Base-by-base conservation (phyloP, 2,797 vertebrate species). In the Neoniphon sammara region DNA sequence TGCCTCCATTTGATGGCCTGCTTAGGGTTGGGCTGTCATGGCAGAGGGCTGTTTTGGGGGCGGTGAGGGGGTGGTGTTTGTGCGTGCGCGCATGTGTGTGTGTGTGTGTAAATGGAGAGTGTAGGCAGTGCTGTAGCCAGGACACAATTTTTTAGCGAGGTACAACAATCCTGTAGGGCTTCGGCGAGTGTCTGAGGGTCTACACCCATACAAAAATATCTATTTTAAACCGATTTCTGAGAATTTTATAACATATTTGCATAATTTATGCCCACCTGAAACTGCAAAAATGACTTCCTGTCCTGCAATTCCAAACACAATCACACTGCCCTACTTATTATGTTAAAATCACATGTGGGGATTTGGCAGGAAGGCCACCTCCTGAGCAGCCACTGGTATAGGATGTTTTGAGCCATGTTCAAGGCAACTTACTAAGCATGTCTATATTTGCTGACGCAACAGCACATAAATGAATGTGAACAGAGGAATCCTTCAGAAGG, bases 201-300 rank as follows among this genome's bases (percentile, higher is more conserved):
- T 27, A 8, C 54, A 53, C 7, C 31, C 31, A n/a, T 57, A 66
- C 5, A 0, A 55, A 62, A 68, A 44, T 18, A 71, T 66, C 44
- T 59, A 63, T 64, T 78, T 36, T 63, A 75, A 81, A 57, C 21
- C 30, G 60, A 67, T 80, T 55, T 63, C 44, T 72, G 69, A 15
- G 57, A 73, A 62, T 75, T 73, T 46, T 79, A 47, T 59, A 71
- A 70, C n/a, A 44, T 11, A 70, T 70, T 74, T 69, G 53, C 62
- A 80, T 83, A 76, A 71, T 86, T 73, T 39, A 77, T 75, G 63
- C 70, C 63, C 74, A 67, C 63, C 15, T 69, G 70, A 71, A 73
- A 78, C n/a, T 66, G 20, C 61, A 30, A 3, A 27, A 55, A 18
- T 66, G 11, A 39, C 36, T 12, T 39, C 9, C 36, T 39, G 36